Evolutionary conservation across 2,797 vertebrate genomes (phyloP).

Genomic region (Chrosomus eos): DNA sequence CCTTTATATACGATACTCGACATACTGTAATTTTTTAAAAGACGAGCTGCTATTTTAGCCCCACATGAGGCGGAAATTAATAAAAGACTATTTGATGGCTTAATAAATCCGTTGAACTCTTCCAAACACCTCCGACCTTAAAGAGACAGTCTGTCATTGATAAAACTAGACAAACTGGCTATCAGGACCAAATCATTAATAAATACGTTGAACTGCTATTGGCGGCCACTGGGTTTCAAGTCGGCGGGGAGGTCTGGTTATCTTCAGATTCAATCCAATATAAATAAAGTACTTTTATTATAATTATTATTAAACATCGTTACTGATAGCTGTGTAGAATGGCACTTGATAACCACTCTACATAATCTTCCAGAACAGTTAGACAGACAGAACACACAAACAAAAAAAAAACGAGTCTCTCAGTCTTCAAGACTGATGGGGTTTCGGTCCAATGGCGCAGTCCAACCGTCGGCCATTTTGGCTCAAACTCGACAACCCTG

Average conservation of each 20-base stretch:
- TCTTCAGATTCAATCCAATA: slow-evolving; percentile 6
- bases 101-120: neutral
- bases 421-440: slow-evolving; percentile 15
- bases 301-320: neutral
- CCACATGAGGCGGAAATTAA: slow-evolving; percentile 58
- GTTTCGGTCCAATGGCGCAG: slow-evolving; percentile 4
- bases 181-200: slow-evolving; percentile 7
- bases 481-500: neutral
- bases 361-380: neutral
- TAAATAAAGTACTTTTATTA: slow-evolving; percentile 12
- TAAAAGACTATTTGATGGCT: slow-evolving; percentile 48
- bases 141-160: neutral
- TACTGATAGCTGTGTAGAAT: slow-evolving; percentile 9
- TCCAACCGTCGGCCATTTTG: slow-evolving; percentile 6
- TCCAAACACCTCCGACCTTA: neutral
- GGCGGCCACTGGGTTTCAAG: neutral
- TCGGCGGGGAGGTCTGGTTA: neutral
- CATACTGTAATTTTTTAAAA: neutral
- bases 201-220: neutral
- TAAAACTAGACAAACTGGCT: neutral
- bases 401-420: neutral
- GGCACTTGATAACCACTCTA: slow-evolving; percentile 17
- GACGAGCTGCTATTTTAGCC: slow-evolving; percentile 38
- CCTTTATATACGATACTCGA: neutral
- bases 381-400: slow-evolving; percentile 15